phyloP scores from a whole-genome alignment of 2,888 invertebrate species.

The Podabrus alpinus region DNA sequence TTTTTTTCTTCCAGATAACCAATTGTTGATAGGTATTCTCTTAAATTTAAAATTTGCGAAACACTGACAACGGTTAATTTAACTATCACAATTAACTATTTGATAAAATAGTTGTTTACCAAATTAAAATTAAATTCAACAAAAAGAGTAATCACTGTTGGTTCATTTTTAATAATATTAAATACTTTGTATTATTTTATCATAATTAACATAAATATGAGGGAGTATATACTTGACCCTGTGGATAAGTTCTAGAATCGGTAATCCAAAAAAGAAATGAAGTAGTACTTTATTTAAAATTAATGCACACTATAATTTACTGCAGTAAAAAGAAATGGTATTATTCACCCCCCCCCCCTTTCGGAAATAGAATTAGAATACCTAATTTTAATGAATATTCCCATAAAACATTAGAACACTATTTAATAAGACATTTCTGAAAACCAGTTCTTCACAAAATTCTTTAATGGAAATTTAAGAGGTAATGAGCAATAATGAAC shows the following conservation, averaged over 20 bases:
- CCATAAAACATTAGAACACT: background rate
- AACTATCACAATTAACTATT: background rate
- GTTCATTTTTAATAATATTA: background rate
- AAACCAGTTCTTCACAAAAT: background rate
- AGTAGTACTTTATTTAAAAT: background rate
- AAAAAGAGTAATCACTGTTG: background rate
- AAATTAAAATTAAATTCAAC: background rate
- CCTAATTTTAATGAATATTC: background rate
- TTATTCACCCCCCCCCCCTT: no score
- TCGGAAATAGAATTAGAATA: no score
- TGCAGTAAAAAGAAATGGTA: no score
- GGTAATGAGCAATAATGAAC: background rate
- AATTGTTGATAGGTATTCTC: background rate
- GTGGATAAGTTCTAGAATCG: background rate
- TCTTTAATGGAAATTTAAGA: background rate
- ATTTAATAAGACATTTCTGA: no score
- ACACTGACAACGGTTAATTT: background rate
- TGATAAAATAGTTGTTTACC: background rate
- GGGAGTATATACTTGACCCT: background rate
- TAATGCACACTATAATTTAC: no score
- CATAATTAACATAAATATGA: background rate
- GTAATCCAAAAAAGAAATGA: background rate
- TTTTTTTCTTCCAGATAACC: background rate
- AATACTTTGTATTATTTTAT: background rate
- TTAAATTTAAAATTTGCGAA: background rate